A percentile compares a stretch with the other conserved stretches of the same genome.
Evolutionary conservation across 2,888 invertebrate genomes (phyloP).

Genomic region (Volucella bombylans): DNA sequence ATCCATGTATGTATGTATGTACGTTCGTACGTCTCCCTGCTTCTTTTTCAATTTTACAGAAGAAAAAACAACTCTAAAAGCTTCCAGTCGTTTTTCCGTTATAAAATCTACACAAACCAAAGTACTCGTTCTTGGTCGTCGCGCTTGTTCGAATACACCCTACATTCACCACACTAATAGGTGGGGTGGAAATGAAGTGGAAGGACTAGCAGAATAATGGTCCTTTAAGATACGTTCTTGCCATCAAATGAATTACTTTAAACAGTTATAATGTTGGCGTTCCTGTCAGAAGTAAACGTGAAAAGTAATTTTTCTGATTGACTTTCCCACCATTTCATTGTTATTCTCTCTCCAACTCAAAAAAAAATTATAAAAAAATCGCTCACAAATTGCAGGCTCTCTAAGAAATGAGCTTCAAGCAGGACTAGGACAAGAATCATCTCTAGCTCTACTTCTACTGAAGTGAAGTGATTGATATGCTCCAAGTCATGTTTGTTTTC

Average conservation of each 20-base stretch:
- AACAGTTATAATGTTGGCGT: slow-evolving; percentile 24
- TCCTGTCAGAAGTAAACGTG: slow-evolving; percentile 52
- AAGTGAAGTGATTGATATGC: slow-evolving; percentile 26
- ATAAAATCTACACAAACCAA: too few species aligned
- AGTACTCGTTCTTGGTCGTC: too few species aligned
- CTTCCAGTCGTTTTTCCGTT: neutral
- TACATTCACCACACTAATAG: slow-evolving; percentile 12
- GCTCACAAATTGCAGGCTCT: slow-evolving; percentile 12
- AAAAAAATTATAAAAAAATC: neutral
- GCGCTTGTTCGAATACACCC: neutral
- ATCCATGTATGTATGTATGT: neutral
- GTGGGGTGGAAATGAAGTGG: slow-evolving; percentile 2
- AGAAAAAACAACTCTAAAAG: neutral
- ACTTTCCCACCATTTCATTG: slow-evolving; percentile 33
- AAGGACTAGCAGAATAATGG: neutral
- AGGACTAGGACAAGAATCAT: neutral
- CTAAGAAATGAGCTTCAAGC: neutral
- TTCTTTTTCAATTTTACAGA: neutral
- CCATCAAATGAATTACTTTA: slow-evolving; percentile 17
- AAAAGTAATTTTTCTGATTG: slow-evolving; percentile 69
- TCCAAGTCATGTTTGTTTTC: slow-evolving; percentile 9
- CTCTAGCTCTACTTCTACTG: neutral
- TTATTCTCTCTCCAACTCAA: slow-evolving; percentile 3
- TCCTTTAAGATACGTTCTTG: slow-evolving; percentile 21
- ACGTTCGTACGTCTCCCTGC: neutral